These are phyloP conservation scores for Byasa hedistus DNA, from an alignment of 2,888 invertebrate species.

Conservation along the genomic window DNA sequence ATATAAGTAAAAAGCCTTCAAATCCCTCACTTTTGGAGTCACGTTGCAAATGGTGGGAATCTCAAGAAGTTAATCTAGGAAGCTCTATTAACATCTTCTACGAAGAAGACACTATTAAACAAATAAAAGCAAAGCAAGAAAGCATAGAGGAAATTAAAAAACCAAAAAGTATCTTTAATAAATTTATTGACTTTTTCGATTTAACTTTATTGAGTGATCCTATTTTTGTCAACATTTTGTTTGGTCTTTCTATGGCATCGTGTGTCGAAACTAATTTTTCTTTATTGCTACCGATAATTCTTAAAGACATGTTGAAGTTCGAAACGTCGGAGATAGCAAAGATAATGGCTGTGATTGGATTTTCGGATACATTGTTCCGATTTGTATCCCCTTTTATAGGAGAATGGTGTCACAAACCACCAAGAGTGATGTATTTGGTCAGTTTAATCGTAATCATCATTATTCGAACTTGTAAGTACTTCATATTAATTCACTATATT, in stretches of 20 bases:
- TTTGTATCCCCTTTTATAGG: slow-evolving; percentile 84
- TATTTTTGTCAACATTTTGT: slow-evolving; percentile 83
- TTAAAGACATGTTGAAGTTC: slow-evolving; percentile 81
- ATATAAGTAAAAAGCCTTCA: slow-evolving; percentile 53
- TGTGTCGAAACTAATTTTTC: slow-evolving; percentile 86
- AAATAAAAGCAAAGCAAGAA: slow-evolving; percentile 41
- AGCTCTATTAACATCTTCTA: slow-evolving; percentile 82
- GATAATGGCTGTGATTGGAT: slow-evolving; percentile 82
- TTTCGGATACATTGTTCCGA: slow-evolving; percentile 80
- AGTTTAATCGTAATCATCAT: slow-evolving; percentile 81
- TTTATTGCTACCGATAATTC: slow-evolving; percentile 82
- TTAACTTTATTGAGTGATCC: slow-evolving; percentile 83
- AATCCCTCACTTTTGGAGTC: slow-evolving; percentile 52
- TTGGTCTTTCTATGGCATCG: slow-evolving; percentile 84
- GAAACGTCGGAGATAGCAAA: slow-evolving; percentile 80
- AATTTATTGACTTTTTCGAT: slow-evolving; percentile 81
- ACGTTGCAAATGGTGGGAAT: slow-evolving; percentile 79
- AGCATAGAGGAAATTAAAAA: slow-evolving; percentile 39
- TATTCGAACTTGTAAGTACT: slow-evolving; percentile 81
- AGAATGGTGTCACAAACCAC: slow-evolving; percentile 80
- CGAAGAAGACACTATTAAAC: slow-evolving; percentile 48
- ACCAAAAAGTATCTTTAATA: slow-evolving; percentile 45
- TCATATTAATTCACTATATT: background rate
- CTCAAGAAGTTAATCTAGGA: slow-evolving; percentile 79
- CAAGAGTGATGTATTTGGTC: slow-evolving; percentile 82